Evolutionary conservation across 2,888 invertebrate genomes (phyloP).

Genomic region (Heliconius ismenius): DNA sequence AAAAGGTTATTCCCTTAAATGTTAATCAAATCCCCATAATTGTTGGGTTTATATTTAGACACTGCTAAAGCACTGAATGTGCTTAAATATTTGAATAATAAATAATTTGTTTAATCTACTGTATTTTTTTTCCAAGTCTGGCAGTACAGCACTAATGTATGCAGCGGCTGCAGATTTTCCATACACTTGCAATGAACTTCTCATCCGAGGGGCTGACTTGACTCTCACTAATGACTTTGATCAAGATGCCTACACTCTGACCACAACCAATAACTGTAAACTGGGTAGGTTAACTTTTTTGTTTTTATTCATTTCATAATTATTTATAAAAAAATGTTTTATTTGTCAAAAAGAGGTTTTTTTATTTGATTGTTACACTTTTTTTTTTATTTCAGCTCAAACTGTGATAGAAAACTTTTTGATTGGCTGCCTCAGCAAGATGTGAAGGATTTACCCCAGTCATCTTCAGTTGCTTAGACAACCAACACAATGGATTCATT

Average conservation of each 20-base stretch:
- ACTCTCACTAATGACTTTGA: slow-evolving; percentile 90
- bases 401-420: slow-evolving; percentile 89
- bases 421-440: slow-evolving; percentile 81
- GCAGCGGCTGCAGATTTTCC: slow-evolving; percentile 95
- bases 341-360: not conserved
- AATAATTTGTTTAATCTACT: not conserved
- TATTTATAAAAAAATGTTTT: not conserved
- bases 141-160: slow-evolving; percentile 95
- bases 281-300: slow-evolving; percentile 60
- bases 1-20: not conserved
- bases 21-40: not conserved
- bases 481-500: slow-evolving; percentile 71
- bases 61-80: not conserved
- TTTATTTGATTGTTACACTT: not conserved
- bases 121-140: slow-evolving; percentile 82
- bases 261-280: slow-evolving; percentile 83
- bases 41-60: no score
- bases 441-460: slow-evolving; percentile 62
- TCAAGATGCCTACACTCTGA: slow-evolving; percentile 92
- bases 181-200: slow-evolving; percentile 92
- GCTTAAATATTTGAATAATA: not conserved
- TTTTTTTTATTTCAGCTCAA: slow-evolving; percentile 83
- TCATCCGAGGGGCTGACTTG: slow-evolving; percentile 90
- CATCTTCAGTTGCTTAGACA: slow-evolving; percentile 68
- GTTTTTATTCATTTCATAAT: not conserved